Conservation (phyloP, 2,797 vertebrate species). For the Macropus fuliginosus region DNA sequence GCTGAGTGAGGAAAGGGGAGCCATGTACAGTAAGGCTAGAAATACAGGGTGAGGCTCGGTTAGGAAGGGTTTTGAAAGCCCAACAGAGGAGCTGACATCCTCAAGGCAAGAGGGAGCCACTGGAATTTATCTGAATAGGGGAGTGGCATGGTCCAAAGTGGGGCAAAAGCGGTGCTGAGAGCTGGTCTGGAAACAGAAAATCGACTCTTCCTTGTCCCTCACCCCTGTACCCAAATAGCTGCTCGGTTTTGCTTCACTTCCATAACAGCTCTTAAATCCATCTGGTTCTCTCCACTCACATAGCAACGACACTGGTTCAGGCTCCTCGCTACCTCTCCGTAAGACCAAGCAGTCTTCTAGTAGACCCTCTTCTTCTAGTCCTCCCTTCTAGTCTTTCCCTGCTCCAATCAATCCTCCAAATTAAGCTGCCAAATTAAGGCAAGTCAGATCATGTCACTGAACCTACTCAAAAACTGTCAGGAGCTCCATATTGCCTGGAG, state of each 20-base stretch:
- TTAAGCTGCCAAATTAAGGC: neutral
- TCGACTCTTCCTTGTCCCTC: neutral
- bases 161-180: neutral
- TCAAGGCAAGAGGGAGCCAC: neutral
- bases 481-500: neutral
- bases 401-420: neutral
- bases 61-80: neutral
- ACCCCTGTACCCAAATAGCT: neutral
- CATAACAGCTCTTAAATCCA: neutral
- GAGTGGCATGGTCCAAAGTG: neutral
- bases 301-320: neutral
- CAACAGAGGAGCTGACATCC: neutral
- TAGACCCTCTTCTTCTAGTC: neutral
- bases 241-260: neutral
- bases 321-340: neutral
- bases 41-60: neutral
- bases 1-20: neutral
- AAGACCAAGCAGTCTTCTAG: neutral
- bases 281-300: neutral
- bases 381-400: neutral
- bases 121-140: neutral
- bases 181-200: neutral
- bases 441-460: neutral
- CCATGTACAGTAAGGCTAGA: neutral
- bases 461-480: neutral